Conservation (phyloP, 1,140 invertebrate genomes). For the Ladona fulva region DNA sequence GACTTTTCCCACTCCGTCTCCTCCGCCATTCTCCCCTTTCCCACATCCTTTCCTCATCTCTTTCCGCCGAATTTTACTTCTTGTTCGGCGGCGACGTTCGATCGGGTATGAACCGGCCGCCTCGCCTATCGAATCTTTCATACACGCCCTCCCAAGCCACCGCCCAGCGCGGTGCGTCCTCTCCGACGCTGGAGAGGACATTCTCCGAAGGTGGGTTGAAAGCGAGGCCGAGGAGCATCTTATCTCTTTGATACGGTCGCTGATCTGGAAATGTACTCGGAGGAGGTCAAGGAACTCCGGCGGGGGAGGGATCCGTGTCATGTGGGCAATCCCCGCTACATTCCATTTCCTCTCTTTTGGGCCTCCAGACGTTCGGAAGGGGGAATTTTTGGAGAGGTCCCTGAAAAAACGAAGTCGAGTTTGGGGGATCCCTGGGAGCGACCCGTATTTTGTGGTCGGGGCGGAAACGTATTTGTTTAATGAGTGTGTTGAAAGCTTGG, state of each 20-base stretch:
- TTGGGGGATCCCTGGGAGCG: no score
- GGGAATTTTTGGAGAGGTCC: no score
- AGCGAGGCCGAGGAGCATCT: constrained; percentile 18
- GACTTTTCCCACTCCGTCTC: not conserved
- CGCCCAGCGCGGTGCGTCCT: constrained; percentile 22
- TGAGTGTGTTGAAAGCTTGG: no score
- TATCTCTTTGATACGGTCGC: constrained; percentile 17
- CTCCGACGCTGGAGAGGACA: constrained; percentile 25
- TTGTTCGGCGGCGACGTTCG: constrained; percentile 17
- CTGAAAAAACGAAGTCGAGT: no score
- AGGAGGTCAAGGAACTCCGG: constrained; percentile 33
- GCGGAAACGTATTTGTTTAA: no score
- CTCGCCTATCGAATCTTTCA: not conserved
- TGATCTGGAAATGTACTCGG: constrained; percentile 23
- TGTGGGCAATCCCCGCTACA: not conserved
- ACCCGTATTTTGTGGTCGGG: no score
- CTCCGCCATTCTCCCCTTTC: not conserved
- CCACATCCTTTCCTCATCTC: not conserved
- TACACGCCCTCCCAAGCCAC: not conserved
- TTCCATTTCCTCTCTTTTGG: not conserved
- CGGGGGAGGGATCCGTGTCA: constrained; percentile 35
- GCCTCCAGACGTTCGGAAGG: no score
- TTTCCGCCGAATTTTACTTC: not conserved
- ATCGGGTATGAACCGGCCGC: not conserved
- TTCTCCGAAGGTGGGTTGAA: constrained; percentile 24